A percentile compares a stretch with the other conserved stretches of the same genome.
Evolutionary conservation across 2,797 vertebrate genomes (phyloP).

Genomic region (Mus spretus): DNA sequence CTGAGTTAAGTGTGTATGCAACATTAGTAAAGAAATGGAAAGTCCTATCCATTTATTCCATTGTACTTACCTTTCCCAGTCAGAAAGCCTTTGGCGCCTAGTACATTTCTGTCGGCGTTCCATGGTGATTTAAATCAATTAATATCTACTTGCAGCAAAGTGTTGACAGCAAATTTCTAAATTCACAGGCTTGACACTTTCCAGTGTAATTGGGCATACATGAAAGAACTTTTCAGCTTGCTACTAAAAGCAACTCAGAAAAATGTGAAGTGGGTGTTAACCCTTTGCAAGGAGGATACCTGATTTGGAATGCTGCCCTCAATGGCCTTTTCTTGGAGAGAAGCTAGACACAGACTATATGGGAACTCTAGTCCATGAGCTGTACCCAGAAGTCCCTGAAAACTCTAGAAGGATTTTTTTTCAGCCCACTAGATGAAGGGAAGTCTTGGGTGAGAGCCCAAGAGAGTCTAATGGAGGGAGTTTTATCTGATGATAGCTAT

Average conservation of each 20-base stretch:
- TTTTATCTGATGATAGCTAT: background rate
- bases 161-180: conserved; percentile 83
- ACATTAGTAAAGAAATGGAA: conserved; percentile 80
- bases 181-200: conserved; percentile 81
- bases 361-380: background rate
- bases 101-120: conserved; percentile 72
- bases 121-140: conserved; percentile 83
- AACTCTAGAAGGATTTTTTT: background rate
- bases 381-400: background rate
- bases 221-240: conserved; percentile 78
- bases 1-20: conserved; percentile 76
- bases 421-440: background rate
- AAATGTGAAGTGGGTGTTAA: conserved; percentile 80
- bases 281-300: conserved; percentile 2
- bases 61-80: conserved; percentile 62
- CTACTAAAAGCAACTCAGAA: conserved; percentile 80
- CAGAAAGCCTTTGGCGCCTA: conserved; percentile 61
- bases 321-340: background rate
- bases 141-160: conserved; percentile 83
- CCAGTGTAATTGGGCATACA: conserved; percentile 75
- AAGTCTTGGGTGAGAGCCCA: background rate
- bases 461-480: background rate
- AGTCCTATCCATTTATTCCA: conserved; percentile 73
- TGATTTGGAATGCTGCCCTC: background rate
- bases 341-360: background rate